Evolutionary conservation across 2,888 invertebrate genomes (phyloP).

Genomic region (Xestoiulus laeticollis): DNA sequence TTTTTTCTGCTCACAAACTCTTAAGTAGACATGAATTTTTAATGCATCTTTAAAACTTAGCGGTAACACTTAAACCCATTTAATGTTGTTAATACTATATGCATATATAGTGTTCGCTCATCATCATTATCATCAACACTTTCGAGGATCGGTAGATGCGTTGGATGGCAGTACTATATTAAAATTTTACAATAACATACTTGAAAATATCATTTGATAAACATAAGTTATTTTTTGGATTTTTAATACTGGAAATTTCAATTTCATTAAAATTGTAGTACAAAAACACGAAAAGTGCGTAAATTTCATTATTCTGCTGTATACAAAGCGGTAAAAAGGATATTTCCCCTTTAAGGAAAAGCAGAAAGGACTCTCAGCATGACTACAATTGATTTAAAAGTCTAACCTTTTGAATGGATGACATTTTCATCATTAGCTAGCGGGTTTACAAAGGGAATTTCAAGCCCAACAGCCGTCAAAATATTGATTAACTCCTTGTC

Average conservation of each 20-base stretch:
- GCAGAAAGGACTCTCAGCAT: background rate
- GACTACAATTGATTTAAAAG: conserved; percentile 23
- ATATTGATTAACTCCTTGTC: conserved; percentile 12
- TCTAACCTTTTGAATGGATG: conserved; percentile 15
- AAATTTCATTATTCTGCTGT: background rate
- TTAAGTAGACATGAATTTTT: background rate
- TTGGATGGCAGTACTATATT: too few relatives aligned
- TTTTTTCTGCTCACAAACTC: background rate
- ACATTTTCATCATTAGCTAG: conserved; percentile 26
- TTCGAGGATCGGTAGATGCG: too few relatives aligned
- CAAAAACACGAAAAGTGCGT: background rate
- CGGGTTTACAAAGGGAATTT: background rate
- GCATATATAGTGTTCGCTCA: background rate
- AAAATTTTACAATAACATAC: too few relatives aligned
- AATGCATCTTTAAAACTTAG: background rate
- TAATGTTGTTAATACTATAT: background rate
- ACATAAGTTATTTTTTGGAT: too few relatives aligned
- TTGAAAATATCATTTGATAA: too few relatives aligned
- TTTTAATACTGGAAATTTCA: background rate
- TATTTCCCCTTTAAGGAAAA: background rate
- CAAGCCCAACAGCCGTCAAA: conserved; percentile 12
- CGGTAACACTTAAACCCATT: background rate
- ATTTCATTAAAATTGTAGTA: background rate
- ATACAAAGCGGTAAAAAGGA: background rate
- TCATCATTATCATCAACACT: too few relatives aligned